Base-by-base conservation (phyloP, 2,797 vertebrate genomes). In the Apogon talboti region DNA sequence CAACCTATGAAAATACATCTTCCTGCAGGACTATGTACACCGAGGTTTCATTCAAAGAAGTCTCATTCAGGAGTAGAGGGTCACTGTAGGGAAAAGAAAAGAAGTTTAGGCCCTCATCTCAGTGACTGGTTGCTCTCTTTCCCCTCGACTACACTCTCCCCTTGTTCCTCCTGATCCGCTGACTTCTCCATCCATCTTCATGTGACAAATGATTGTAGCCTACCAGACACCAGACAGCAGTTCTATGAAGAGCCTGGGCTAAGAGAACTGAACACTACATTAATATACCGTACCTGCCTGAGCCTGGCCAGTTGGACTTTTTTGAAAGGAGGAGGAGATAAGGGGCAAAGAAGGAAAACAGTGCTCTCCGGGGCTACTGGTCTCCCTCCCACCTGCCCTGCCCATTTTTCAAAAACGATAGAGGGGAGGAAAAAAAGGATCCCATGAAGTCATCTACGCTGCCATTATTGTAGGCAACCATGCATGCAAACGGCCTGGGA, bases 41-140 rank as follows among this genome's bases (percentile, higher is more conserved):
- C 28, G 2, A 60, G 19, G 2, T 21, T 21, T 21, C 19, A 21
- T 21, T 18, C 59, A 47, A 38, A 24, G 13, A 53, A 74, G 65
- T 75, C 56, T 59, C 53, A 59, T 77, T 78, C 10, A 40, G 67
- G 43, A 58, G n/a, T 35, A 75, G 69, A 74, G 59, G 65, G 41
- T 52, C 41, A 76, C 47, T 18, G 59, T 46, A 41, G 11, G 71
- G 65, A 76, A 53, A 74, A 70, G 48, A 55, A 76, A 71, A 77
- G 74, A 85, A 81, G 79, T 88, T 90, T 58, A 81, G 87, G 65
- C 69, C 13, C 49, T 70, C 64, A 71, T 84, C 79, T 42, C 51
- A 44, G 40, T 65, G 71, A 69, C 74, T 73, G 59, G 81, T 45
- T 76, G 47, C 21, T 42, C 56, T 16, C 9, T 28, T 2, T 13